Evolutionary conservation across 2,797 vertebrate species (phyloP).

Genomic region (Crocidura indochinensis): DNA sequence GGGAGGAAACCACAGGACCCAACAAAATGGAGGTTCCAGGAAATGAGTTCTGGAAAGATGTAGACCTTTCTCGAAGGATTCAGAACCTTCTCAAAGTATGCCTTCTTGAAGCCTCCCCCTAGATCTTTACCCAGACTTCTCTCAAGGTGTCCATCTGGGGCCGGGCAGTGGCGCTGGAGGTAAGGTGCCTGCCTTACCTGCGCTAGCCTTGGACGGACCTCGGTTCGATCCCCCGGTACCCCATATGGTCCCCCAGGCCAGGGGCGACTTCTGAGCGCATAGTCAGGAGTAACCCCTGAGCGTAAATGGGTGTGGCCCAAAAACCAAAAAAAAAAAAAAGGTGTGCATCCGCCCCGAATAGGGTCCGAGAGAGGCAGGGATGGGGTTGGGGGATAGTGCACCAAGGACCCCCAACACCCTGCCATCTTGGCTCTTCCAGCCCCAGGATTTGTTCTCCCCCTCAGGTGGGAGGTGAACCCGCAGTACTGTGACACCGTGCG

Average conservation of each 20-base stretch:
- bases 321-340: no score
- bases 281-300: no score
- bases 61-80: neutral
- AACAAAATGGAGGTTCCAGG: neutral
- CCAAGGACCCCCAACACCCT: conserved; percentile 24
- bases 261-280: no score
- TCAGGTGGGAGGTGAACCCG: conserved; percentile 97
- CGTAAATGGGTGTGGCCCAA: no score
- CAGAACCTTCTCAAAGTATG: fast-evolving
- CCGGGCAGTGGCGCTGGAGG: no score
- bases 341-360: neutral
- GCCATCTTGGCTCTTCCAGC: conserved; percentile 36
- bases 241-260: no score
- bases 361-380: neutral
- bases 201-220: no score
- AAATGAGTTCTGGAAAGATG: neutral
- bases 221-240: no score
- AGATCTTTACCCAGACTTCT: neutral
- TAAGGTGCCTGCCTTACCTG: no score
- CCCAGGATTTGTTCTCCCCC: conserved; percentile 76
- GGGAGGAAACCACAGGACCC: neutral
- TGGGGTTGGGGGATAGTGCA: fast-evolving
- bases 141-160: neutral
- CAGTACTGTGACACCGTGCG: conserved; percentile 95
- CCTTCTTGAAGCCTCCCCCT: neutral